Base-by-base conservation (phyloP, 2,888 invertebrate species). In the Chorisops tibialis region DNA sequence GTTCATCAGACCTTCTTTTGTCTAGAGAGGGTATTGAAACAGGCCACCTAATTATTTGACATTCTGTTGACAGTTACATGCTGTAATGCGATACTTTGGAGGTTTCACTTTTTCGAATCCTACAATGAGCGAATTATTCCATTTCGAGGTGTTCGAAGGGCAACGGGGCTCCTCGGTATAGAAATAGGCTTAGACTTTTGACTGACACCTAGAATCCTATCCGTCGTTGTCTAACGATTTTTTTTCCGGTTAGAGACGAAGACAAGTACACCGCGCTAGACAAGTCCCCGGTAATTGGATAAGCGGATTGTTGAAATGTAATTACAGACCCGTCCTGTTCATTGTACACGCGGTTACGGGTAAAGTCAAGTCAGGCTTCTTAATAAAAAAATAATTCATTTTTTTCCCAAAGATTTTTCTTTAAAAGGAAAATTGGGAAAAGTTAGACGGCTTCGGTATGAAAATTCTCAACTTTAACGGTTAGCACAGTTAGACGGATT, bases 241-340 rank as follows among this genome's bases (percentile, higher is more conserved):
- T 30, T 37, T 30, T 56, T 45, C 56, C 56, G 56, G 56, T 56
- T 56, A 56, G 47, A 19, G 43, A 5, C 30, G 49, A 19, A 39
- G 39, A 22, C 14, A 11, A 7, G 18, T 38, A 7, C 16, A 22
- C n/a, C n/a, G n/a, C 50, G 21, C 43, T 56, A 49, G 56, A 63
- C 63, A 63, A 63, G 51, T 18, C 50, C 38, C 16, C 47, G 16
- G 41, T 63, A 63, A 63, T 63, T 63, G 63, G 63, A 63, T 63
- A 59, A 63, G 30, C 52, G 63, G 63, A 52, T 61, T 63, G 59
- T 21, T 14, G 43, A 54, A 39, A 45, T 56, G 19, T 45, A 56
- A 56, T 56, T 56, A 56, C 45, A 30, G 45, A 18, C 12, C 41
- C 41, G 47, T 21, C 30, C 7, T 30, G 30, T 30, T 30, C n/a